These are phyloP conservation scores for Anguilla anguilla DNA, from an alignment of 2,797 vertebrate species.

Conservation along the genomic window DNA sequence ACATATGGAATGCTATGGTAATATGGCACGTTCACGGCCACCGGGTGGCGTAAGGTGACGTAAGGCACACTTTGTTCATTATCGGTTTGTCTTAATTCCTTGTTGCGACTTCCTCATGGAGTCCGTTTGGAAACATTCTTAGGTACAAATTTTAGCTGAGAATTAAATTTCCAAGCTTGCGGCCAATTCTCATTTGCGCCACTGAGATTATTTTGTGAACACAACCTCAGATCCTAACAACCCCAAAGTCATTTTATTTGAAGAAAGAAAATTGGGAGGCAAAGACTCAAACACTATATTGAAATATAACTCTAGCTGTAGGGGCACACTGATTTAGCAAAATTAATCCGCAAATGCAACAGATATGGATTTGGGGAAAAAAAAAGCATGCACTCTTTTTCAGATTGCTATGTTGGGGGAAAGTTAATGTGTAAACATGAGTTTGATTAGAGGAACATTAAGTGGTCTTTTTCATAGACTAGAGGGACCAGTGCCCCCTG, in stretches of 20 bases:
- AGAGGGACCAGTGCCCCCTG: no score
- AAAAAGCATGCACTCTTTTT: not conserved
- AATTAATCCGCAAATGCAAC: not conserved
- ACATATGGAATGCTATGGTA: not conserved
- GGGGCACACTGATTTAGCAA: not conserved
- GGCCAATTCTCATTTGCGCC: not conserved
- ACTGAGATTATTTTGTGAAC: not conserved
- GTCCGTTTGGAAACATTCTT: not conserved
- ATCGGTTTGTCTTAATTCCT: not conserved
- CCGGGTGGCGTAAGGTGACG: not conserved
- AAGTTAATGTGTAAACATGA: not conserved
- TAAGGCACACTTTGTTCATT: not conserved
- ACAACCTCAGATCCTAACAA: not conserved
- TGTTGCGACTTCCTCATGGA: not conserved
- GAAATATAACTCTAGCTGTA: not conserved
- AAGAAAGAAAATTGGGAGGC: not conserved
- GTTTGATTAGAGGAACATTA: not conserved
- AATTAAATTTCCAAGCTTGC: not conserved
- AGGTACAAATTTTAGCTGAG: not conserved
- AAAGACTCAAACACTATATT: not conserved
- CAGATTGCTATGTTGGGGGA: not conserved
- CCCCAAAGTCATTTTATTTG: not conserved
- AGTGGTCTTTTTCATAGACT: not conserved
- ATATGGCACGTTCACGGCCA: not conserved
- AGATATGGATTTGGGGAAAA: not conserved